Evolutionary conservation across 2,113 vertebrate genomes (phyloP).

Genomic region (Egretta garzetta): DNA sequence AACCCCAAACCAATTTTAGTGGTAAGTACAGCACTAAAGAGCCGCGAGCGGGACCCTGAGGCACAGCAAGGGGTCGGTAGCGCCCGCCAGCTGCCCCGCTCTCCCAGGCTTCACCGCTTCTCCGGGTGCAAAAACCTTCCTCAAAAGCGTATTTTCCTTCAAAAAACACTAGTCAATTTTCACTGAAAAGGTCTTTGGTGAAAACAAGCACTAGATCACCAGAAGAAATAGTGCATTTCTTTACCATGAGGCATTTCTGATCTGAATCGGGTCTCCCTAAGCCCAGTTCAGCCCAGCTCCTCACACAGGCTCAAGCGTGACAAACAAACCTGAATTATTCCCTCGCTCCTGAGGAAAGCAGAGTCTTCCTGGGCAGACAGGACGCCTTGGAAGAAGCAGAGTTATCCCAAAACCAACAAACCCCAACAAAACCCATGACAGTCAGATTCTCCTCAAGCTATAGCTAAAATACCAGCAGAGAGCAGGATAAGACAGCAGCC

Average conservation of each 20-base stretch:
- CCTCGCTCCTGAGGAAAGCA: fast-evolving
- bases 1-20: neutral
- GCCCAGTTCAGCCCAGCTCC: fast-evolving
- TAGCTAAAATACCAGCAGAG: neutral
- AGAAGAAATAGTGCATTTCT: neutral
- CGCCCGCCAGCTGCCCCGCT: fast-evolving
- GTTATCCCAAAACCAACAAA: neutral
- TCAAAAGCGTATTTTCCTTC: fast-evolving
- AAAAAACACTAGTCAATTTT: fast-evolving
- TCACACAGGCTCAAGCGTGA: fast-evolving
- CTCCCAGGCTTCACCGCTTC: fast-evolving
- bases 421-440: neutral
- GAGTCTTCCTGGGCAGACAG: fast-evolving
- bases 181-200: neutral
- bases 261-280: fast-evolving
- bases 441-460: neutral
- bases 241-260: neutral
- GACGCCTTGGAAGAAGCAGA: neutral
- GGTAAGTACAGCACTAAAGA: neutral
- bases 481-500: neutral
- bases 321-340: fast-evolving
- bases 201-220: neutral
- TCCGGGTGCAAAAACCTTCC: neutral
- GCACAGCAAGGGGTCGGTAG: no score
- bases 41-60: fast-evolving